Conservation (phyloP, 1,140 invertebrate species). For the Drosophila busckii region DNA sequence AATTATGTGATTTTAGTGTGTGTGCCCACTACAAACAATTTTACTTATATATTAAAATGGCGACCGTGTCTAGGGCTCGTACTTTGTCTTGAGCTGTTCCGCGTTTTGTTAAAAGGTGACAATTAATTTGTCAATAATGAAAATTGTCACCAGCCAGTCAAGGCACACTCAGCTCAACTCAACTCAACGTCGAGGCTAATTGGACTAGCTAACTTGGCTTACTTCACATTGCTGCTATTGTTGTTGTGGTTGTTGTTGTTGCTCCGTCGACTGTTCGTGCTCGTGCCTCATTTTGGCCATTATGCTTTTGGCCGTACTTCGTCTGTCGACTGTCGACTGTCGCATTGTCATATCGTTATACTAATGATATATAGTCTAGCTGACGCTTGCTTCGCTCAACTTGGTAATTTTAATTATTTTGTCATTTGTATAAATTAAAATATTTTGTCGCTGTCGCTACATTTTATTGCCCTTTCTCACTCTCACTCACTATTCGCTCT, state of each 20-base stretch:
- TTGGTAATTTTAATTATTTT: conserved; percentile 69
- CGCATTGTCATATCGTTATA: conserved; percentile 34
- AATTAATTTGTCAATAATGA: conserved; percentile 76
- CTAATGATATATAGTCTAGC: conserved; percentile 65
- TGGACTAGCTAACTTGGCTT: conserved; percentile 1
- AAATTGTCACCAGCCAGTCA: conserved; percentile 48
- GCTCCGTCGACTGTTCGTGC: too few species aligned
- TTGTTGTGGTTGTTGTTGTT: too few species aligned
- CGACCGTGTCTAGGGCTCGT: background rate
- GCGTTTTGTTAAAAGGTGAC: conserved; percentile 75
- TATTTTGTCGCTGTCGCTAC: conserved; percentile 33
- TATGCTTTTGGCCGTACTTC: conserved; percentile 30
- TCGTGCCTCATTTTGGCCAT: conserved; percentile 45
- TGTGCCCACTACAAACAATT: conserved; percentile 47
- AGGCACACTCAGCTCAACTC: background rate
- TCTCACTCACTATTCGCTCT: background rate
- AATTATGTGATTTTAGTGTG: conserved; percentile 65
- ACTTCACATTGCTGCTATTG: background rate
- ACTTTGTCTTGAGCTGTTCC: conserved; percentile 25
- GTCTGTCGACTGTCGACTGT: conserved; percentile 4
- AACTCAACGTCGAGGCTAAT: conserved; percentile 11
- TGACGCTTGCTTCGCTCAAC: conserved; percentile 32
- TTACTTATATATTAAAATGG: conserved; percentile 68
- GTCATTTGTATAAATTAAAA: conserved; percentile 77
- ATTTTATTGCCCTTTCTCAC: conserved; percentile 8